These are phyloP conservation scores for Triops longicaudatus DNA, from an alignment of 1,140 invertebrate species.

Conservation along the genomic window DNA sequence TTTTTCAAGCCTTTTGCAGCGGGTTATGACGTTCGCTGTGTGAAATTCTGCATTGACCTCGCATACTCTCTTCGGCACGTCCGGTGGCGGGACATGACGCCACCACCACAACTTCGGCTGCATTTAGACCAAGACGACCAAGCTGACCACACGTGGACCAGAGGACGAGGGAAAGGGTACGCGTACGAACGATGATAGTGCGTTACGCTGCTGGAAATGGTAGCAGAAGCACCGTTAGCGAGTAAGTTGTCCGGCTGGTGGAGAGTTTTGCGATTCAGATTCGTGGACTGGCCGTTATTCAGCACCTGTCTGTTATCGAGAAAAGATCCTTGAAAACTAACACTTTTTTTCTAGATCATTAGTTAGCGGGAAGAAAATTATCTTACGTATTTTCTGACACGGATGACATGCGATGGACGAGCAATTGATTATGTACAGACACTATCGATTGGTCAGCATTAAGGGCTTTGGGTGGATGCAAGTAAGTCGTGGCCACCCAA, in stretches of 20 bases:
- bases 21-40: neutral
- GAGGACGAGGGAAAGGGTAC: constrained; percentile 17
- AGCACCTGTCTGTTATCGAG: neutral
- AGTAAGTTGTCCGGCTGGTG: neutral
- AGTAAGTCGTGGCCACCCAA: neutral
- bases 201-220: neutral
- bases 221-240: neutral
- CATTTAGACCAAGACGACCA: constrained; percentile 42
- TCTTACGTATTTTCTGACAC: neutral
- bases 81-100: constrained; percentile 35
- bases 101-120: constrained; percentile 43
- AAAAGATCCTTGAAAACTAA: neutral
- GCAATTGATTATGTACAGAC: neutral
- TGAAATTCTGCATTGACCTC: constrained; percentile 12
- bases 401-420: neutral
- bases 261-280: neutral
- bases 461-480: neutral
- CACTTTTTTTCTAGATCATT: neutral
- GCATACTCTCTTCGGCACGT: constrained; percentile 28
- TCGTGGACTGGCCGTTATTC: neutral
- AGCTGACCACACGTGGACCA: constrained; percentile 42
- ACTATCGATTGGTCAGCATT: neutral
- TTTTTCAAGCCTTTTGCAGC: neutral
- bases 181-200: neutral
- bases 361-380: neutral